phyloP scores from a whole-genome alignment of 2,888 invertebrate genomes.

The Idaea dimidiata region DNA sequence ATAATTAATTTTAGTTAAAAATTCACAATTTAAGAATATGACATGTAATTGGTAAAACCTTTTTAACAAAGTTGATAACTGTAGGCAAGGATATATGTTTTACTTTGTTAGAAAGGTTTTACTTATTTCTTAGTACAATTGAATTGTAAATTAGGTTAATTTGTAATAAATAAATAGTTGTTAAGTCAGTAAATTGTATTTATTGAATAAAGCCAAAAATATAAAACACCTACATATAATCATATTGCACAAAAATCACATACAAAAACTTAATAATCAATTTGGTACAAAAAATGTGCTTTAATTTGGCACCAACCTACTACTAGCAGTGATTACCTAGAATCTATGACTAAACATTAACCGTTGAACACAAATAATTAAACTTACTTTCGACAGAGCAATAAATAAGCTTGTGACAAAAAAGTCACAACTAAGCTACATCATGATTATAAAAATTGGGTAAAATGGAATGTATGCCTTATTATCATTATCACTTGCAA shows the following conservation, averaged over 20 bases:
- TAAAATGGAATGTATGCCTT: conserved; percentile 16
- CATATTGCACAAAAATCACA: conserved; percentile 39
- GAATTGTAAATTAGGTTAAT: neutral
- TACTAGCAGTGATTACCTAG: neutral
- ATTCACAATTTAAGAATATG: neutral
- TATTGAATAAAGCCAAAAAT: conserved; percentile 18
- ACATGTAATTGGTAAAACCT: too few relatives aligned
- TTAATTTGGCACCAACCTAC: conserved; percentile 25
- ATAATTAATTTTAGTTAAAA: conserved; percentile 80
- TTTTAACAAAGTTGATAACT: too few relatives aligned
- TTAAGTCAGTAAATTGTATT: conserved; percentile 12
- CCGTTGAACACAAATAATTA: too few relatives aligned
- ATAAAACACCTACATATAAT: conserved; percentile 50
- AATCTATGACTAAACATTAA: neutral
- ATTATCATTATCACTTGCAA: neutral
- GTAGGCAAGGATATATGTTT: too few relatives aligned
- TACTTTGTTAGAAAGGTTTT: neutral
- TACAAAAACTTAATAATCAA: conserved; percentile 27
- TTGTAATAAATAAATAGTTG: conserved; percentile 5
- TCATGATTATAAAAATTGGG: neutral
- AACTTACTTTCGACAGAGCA: too few relatives aligned
- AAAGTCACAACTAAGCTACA: too few relatives aligned
- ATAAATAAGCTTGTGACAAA: too few relatives aligned
- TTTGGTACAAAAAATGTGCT: conserved; percentile 34
- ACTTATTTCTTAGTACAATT: conserved; percentile 7